These are phyloP conservation scores for Drosophila melanogaster DNA, from an alignment of 1,140 invertebrate species.

Conservation along the genomic window Release_6_plus_ISO1_MT NT_033777.3:19229001-19229500, in stretches of 20 bases:
- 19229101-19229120: background rate
- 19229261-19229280: background rate
- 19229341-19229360: background rate
- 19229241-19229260: too few relatives aligned
- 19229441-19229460: background rate
- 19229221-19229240: conserved; percentile 9
- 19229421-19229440: background rate
- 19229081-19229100: conserved; percentile 21
- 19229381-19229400: background rate
- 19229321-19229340: background rate
- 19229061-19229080: conserved; percentile 16
- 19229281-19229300: background rate
- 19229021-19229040: background rate
- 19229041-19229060: conserved; percentile 8
- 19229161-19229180: conserved; percentile 22
- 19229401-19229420: background rate
- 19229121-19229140: conserved; percentile 5
- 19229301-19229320: background rate
- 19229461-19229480: conserved; percentile 2
- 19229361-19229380: background rate
- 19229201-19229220: conserved; percentile 11
- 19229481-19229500: conserved; percentile 35
- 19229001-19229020: background rate
- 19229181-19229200: conserved; percentile 16
- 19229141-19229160: conserved; percentile 5